Conservation (phyloP, 2,888 invertebrate species). For the Coelinius sp. region DNA sequence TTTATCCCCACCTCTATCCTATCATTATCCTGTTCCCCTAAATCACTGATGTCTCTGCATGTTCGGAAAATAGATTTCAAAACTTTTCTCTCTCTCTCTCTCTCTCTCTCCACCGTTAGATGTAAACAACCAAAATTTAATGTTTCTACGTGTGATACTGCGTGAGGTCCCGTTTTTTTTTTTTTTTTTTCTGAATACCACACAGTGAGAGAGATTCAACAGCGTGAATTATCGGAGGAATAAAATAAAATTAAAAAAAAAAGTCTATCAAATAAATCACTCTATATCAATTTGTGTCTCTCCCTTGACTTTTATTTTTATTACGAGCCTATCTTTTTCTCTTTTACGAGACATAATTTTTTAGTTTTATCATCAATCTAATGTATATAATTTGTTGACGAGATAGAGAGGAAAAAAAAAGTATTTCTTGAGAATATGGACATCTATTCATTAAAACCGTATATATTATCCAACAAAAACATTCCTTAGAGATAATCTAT, state of each 20-base stretch:
- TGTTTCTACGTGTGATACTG: conserved; percentile 12
- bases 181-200: not conserved
- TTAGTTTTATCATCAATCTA: not conserved
- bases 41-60: conserved; percentile 10
- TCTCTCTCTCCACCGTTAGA: conserved; percentile 29
- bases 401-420: not conserved
- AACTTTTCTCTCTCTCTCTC: conserved; percentile 8
- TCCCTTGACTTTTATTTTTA: conserved; percentile 6
- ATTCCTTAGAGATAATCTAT: not conserved
- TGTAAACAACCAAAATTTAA: conserved; percentile 32
- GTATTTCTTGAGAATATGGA: not conserved
- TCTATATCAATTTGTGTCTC: conserved; percentile 8
- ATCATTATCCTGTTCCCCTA: not conserved
- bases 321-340: not conserved
- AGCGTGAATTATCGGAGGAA: conserved; percentile 3
- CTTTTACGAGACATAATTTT: not conserved
- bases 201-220: conserved; percentile 15
- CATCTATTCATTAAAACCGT: not conserved
- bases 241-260: conserved; percentile 9
- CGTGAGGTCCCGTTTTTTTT: conserved; percentile 13
- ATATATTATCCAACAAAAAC: not conserved
- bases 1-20: conserved; percentile 11
- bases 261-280: conserved; percentile 26
- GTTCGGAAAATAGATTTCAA: conserved; percentile 32
- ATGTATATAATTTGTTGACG: conserved; percentile 3